phyloP scores from a whole-genome alignment of 2,113 vertebrate genomes.

The Geococcyx californianus region DNA sequence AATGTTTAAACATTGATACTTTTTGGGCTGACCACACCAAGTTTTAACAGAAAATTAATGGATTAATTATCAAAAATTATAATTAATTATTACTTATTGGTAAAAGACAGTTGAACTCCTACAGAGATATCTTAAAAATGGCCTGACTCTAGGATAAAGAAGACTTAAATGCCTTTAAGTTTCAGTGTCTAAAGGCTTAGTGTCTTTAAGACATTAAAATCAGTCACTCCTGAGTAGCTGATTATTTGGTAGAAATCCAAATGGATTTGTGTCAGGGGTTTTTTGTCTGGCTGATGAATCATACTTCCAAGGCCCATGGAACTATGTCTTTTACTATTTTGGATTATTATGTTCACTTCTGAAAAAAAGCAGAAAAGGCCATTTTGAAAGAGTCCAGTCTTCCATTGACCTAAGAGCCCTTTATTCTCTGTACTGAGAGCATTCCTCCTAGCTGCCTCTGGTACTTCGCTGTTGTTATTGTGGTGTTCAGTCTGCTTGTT shows the following conservation, averaged over 20 bases:
- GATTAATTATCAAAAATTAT: background rate
- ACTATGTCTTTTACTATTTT: background rate
- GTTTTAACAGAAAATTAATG: background rate
- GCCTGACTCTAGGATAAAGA: background rate
- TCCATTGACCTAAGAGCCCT: background rate
- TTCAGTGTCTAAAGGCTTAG: background rate
- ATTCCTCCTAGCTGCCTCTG: background rate
- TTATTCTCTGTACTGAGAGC: background rate
- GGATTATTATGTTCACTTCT: background rate
- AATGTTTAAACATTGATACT: background rate
- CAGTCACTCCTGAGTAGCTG: background rate
- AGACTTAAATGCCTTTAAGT: too few species aligned
- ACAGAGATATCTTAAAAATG: background rate
- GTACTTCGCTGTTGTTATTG: accelerated
- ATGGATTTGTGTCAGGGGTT: background rate
- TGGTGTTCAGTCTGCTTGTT: background rate
- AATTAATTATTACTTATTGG: background rate
- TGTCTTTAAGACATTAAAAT: background rate
- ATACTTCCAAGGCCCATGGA: background rate
- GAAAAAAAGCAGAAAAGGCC: background rate
- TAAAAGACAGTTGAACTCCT: background rate
- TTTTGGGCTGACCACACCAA: background rate
- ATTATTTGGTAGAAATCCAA: background rate
- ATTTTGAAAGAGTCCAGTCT: background rate
- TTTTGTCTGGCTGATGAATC: background rate